Evolutionary conservation across 2,113 vertebrate species (phyloP), one percentile per base, ranked within the genome.

Genomic region (Galeopterus variegatus): DNA sequence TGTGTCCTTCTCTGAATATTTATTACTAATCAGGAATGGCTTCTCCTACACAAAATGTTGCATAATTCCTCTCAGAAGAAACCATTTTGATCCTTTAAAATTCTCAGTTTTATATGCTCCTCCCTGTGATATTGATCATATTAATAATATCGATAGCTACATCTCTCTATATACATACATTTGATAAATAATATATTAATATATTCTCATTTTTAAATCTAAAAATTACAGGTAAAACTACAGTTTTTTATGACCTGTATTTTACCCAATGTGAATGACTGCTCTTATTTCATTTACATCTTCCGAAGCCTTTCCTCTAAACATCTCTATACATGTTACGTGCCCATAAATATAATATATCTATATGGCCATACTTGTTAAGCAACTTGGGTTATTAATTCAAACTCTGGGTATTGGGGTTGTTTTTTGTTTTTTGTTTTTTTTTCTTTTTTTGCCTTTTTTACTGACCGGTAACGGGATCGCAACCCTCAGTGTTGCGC

Each of bases 331-430:
- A 21, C 28, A 31, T 45, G 21, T 62, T 62, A 58, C 33, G 52
- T 70, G 23, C 23, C 28, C 64, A 73, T 83, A 79, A 95, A 87
- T 95, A 79, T 76, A 50, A 82, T 81, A 88, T 90, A 75, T 92
- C 75, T 41, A 41, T 60, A 36, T 64, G n/a, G 58, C 84, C 17
- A 24, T 41, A 73, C 45, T 90, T 89, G 62, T 87, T 90, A 52
- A 69, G 17, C n/a, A 76, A 54, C 69, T 83, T 80, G 31, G 9
- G 69, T 79, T 87, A 60, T 75, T 93, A 62, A n/a, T 45, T 70
- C 26, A 76, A 13, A 80, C 26, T 95, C 54, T 79, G 52, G 12
- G 19, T 54, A 9, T 36, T 83, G 64, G 19, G 14, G 18, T 64
- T 79, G 13, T n/a, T 83, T 95, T 67, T 67, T 69, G 33, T n/a